phyloP scores from a whole-genome alignment of 2,113 vertebrate genomes.

The Misgurnus mizolepis region DNA sequence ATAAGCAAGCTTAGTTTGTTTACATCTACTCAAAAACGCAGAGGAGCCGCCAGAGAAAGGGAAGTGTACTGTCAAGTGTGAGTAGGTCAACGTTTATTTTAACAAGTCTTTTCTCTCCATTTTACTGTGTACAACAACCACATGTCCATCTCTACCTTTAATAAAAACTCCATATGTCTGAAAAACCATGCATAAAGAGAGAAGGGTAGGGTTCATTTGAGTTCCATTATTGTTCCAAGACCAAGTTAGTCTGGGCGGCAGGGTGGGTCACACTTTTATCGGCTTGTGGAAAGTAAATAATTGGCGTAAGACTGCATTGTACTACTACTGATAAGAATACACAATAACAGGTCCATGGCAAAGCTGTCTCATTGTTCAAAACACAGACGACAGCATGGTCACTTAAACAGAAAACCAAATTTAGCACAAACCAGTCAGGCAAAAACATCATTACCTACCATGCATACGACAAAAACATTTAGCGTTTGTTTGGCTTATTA shows the following conservation, averaged over 20 bases:
- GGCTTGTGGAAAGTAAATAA: background rate
- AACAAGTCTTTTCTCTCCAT: conserved; percentile 59
- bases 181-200: background rate
- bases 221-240: background rate
- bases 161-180: no score
- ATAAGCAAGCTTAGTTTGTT: conserved; percentile 57
- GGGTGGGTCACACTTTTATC: conserved; percentile 1
- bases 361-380: background rate
- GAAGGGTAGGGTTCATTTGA: background rate
- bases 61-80: conserved; percentile 54
- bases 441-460: background rate
- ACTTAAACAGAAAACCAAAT: background rate
- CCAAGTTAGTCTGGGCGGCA: background rate
- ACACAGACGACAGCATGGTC: background rate
- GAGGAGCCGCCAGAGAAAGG: conserved; percentile 55
- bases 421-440: background rate
- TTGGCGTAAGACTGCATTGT: background rate
- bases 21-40: conserved; percentile 64
- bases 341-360: background rate
- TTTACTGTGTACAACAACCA: conserved; percentile 50
- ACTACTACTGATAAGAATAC: background rate
- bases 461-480: no score
- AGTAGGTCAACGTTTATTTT: conserved; percentile 68
- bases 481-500: background rate
- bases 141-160: conserved; percentile 44